These are phyloP conservation scores for Corythoichthys intestinalis DNA, from an alignment of 2,113 vertebrate genomes.

Conservation along the genomic window DNA sequence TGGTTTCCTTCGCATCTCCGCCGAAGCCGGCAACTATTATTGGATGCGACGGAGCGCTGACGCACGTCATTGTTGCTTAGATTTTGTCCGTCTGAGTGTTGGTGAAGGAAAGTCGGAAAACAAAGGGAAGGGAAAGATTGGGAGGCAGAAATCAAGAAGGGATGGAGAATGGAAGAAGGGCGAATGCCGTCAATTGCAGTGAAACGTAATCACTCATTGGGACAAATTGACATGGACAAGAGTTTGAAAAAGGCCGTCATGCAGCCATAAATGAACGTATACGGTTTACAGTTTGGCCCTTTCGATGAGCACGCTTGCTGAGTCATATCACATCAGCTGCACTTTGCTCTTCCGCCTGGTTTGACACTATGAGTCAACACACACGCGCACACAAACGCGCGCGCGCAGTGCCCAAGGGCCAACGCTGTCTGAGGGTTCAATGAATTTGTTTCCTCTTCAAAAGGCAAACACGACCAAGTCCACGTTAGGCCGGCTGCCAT, in stretches of 20 bases:
- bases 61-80: constrained; percentile 12
- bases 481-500: too few species aligned
- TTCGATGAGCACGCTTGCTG: constrained; percentile 37
- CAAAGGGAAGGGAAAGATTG: constrained; percentile 10
- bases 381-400: constrained; percentile 5
- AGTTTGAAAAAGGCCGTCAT: too few species aligned
- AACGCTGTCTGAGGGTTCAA: too few species aligned
- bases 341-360: constrained; percentile 20
- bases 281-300: neutral
- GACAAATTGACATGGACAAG: too few species aligned
- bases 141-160: too few species aligned
- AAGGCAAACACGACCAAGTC: too few species aligned
- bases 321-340: constrained; percentile 44
- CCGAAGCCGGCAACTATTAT: constrained; percentile 14
- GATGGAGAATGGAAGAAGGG: too few species aligned
- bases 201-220: too few species aligned
- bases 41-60: constrained; percentile 27
- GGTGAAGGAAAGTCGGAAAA: neutral
- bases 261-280: constrained; percentile 4
- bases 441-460: too few species aligned
- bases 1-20: constrained; percentile 3
- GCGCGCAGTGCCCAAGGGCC: neutral
- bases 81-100: neutral
- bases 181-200: too few species aligned
- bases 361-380: constrained; percentile 3